Percentiles rank a stretch among this genome's conserved stretches.
These are phyloP conservation scores for Entomobrya proxima DNA, from an alignment of 2,888 invertebrate genomes.

Conservation along the genomic window DNA sequence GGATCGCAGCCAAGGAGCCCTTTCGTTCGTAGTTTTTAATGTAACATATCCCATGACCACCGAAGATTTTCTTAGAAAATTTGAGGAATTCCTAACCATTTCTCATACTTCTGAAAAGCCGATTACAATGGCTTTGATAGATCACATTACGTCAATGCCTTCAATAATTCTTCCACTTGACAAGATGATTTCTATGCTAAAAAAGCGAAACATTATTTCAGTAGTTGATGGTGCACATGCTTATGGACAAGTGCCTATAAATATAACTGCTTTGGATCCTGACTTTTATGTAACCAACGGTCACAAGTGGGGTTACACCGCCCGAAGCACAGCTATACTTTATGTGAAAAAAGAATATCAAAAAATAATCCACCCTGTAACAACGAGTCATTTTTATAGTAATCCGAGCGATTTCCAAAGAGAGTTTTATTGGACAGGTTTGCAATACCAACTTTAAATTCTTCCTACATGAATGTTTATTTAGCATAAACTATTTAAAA, in stretches of 20 bases:
- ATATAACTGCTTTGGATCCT: slow-evolving; percentile 59
- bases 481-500: too few species aligned
- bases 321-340: slow-evolving; percentile 56
- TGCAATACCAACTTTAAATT: too few species aligned
- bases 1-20: slow-evolving; percentile 47
- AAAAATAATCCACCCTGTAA: slow-evolving; percentile 63
- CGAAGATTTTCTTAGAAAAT: slow-evolving; percentile 43
- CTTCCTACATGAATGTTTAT: too few species aligned
- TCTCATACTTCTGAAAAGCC: slow-evolving; percentile 29
- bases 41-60: slow-evolving; percentile 68
- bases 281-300: slow-evolving; percentile 71
- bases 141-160: slow-evolving; percentile 66
- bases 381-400: slow-evolving; percentile 55
- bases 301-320: slow-evolving; percentile 72
- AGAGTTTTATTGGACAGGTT: slow-evolving; percentile 71
- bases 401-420: slow-evolving; percentile 59
- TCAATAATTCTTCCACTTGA: slow-evolving; percentile 66
- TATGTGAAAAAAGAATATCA: slow-evolving; percentile 69
- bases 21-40: slow-evolving; percentile 56
- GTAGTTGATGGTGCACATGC: slow-evolving; percentile 73
- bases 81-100: slow-evolving; percentile 58
- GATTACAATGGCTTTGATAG: slow-evolving; percentile 57
- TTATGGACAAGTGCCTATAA: slow-evolving; percentile 68
- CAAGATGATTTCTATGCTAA: slow-evolving; percentile 63
- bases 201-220: slow-evolving; percentile 50